Evolutionary conservation across 1,140 invertebrate genomes (phyloP), one percentile per base, ranked within the genome.

Genomic region (Antheraea pernyi): DNA sequence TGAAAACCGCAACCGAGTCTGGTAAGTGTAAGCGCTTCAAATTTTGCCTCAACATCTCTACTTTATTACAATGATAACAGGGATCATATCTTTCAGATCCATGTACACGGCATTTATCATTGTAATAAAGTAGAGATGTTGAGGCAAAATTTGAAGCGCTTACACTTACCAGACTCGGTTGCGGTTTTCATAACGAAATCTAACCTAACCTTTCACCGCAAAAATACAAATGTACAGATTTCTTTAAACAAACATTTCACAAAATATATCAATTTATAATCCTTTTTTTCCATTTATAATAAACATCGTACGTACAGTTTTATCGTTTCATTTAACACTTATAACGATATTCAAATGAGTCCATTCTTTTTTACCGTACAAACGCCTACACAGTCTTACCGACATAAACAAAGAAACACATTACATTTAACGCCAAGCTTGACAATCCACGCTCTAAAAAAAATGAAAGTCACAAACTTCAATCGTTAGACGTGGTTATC

Each of bases 331-430:
- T 53, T 53, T 53, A 53, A 13, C 46, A 53, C 46, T 53, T 53
- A 53, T 53, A 67, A 67, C 36, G 48, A 59, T 62, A 75, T 73
- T 73, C 59, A 64, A 75, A 76, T 61, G 59, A 71, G 65, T 46
- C 59, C 46, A 72, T 81, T 75, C 74, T 77, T 79, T 81, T 71
- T 71, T 70, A 74, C 70, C 68, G 67, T 39, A 42, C 69, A 67
- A 62, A 48, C 37, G 71, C 70, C 77, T 73, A 79, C 77, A 74
- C 60, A 62, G 69, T 67, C 59, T 53, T 53, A 53, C 46, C 18
- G 19, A 59, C 22, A 75, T 79, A 79, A 79, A 81, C 65, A 73
- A 65, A 36, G 59, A 58, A 58, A 70, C 18, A 42, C 73, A 78
- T 75, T 53, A 66, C 60, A 66, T 19, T 67, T 61, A 71, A 22